Evolutionary conservation across 2,888 invertebrate species (phyloP), one percentile per base, ranked within the genome.

Genomic region (Graphium colonna): DNA sequence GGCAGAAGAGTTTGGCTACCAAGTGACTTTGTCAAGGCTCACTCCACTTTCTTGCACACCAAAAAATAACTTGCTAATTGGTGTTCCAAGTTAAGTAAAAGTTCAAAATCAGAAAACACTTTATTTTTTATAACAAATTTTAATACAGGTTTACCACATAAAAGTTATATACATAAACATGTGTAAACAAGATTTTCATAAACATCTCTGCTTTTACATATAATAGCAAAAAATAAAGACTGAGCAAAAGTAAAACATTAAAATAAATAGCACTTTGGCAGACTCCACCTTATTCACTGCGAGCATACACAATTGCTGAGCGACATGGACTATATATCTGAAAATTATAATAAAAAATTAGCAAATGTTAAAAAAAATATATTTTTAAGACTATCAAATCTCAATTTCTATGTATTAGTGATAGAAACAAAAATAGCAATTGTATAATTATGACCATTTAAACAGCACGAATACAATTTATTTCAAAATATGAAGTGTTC

Each of bases 61-160:
- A 49, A 98, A 98, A 84, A 98, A 98, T 90, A 95, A 96, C 84
- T 89, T 97, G 63, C 86, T 97, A 17, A 92, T 96, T 67, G 96
- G 96, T 57, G 71, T 83, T 42, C 78, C 81, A 58, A 59, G 67
- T 18, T 53, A 63, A 16, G 4, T 28, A 47, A 15, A 45, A 46
- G 9, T 16, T 9, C 21, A 12, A 1, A 15, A 1, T 26, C 21
- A 13, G 10, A n/a, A 62, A 56, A 47, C 51, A 38, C 54, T 57
- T 60, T 60, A 44, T 51, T 55, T 41, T 55, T 42, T 48, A 44
- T 58, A 60, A 61, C 55, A 61, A 59, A 56, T 54, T 60, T 59
- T 56, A 56, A 46, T 57, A 61, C 31, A 54, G 55, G 60, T 61
- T 40, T 55, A 60, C 62, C 61, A 58, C 50, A 51, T 13, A 46